These are phyloP conservation scores for Dendroctonus ponderosae DNA, from an alignment of 1,140 invertebrate species.

Conservation along the genomic window DNA sequence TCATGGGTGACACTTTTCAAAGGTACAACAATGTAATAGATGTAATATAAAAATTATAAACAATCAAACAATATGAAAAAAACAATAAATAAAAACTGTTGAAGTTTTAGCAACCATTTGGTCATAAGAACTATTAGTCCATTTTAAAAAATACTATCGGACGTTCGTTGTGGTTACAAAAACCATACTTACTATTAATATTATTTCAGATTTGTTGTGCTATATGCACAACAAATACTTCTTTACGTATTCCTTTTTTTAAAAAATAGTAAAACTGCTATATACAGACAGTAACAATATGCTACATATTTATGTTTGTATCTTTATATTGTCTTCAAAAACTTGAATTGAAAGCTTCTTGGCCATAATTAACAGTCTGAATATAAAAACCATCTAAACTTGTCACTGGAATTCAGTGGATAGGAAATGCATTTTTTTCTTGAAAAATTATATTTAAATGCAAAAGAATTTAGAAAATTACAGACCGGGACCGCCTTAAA, in stretches of 20 bases:
- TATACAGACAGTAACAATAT: constrained; percentile 41
- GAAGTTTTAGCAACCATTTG: constrained; percentile 6
- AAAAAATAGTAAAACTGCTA: constrained; percentile 34
- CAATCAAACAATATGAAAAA: constrained; percentile 25
- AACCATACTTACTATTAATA: constrained; percentile 29
- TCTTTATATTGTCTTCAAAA: constrained; percentile 25
- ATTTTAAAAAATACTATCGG: constrained; percentile 35
- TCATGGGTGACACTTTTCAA: not conserved
- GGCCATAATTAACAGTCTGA: too few relatives aligned
- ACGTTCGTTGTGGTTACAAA: constrained; percentile 26
- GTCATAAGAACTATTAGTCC: constrained; percentile 14
- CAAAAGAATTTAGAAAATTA: too few relatives aligned
- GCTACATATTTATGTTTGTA: constrained; percentile 32
- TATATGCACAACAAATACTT: constrained; percentile 17
- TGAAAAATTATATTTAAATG: too few relatives aligned
- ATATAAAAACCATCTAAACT: too few relatives aligned
- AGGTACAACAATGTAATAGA: constrained; percentile 3
- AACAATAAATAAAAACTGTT: constrained; percentile 20
- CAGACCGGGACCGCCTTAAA: not conserved
- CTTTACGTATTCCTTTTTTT: constrained; percentile 33
- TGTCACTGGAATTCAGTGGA: too few relatives aligned
- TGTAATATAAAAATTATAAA: constrained; percentile 27
- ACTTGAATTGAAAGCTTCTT: not conserved
- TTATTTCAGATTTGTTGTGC: constrained; percentile 13
- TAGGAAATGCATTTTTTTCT: too few relatives aligned